Base-by-base conservation (phyloP, 2,113 vertebrate species). In the Ceyx melanurus region DNA sequence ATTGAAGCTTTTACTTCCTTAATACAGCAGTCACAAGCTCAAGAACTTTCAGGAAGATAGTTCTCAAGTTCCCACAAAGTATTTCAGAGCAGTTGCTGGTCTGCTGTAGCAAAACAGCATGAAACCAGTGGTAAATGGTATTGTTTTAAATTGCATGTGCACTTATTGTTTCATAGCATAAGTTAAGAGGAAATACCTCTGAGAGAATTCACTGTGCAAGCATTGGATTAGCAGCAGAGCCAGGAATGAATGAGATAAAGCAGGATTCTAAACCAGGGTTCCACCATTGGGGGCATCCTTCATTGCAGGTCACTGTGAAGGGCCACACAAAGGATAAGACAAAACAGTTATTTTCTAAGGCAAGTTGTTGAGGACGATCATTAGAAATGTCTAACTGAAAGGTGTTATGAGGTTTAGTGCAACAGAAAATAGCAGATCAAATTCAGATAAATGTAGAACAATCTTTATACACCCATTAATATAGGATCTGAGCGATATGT, bases 1-100 rank as follows among this genome's bases (percentile, higher is more conserved):
- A 91, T 72, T 88, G 78, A 91, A 74, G 58, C 62, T 90, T 77
- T 95, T 95, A 96, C 74, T 90, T 95, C 87, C 87, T 51, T 50
- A 74, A 77, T 66, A 81, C 25, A 74, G 60, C 75, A 73, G 65
- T 37, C 73, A 61, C 45, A 86, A 54, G 31, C 51, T 68, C 65
- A 75, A 40, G 50, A 88, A 68, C 53, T 73, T 62, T 16, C 68
- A 73, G 37, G 11, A 54, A 67, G 33, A 23, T 3, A 84, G 26
- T 14, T 21, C 42, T 60, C 33, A 28, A 21, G 35, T 96, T 96
- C 92, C 57, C 86, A 94, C 83, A 94, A 62, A 87, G 54, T 15
- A 19, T 77, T 82, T 88, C 62, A 82, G 80, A 84, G 48, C n/a
- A n/a, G 61, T 93, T 83, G 26, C 68, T 64, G 26, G 14, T 60